These are phyloP conservation scores for Tethea ocularis DNA, from an alignment of 2,888 invertebrate species.

Conservation along the genomic window DNA sequence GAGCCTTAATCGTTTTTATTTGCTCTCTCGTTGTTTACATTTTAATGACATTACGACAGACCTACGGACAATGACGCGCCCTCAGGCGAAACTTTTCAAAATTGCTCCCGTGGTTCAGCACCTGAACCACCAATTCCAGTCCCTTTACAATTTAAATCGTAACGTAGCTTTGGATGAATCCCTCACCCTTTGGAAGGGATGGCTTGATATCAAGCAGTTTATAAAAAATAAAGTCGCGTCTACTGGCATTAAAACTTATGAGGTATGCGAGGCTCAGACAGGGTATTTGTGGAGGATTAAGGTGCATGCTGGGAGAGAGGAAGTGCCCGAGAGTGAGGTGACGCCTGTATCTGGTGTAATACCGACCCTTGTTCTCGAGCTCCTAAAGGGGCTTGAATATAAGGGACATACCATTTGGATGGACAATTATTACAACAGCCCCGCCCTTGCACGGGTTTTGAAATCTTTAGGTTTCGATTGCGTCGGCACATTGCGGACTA, in stretches of 20 bases:
- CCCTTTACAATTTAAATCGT: slow-evolving; percentile 17
- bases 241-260: slow-evolving; percentile 32
- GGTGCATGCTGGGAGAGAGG: not conserved
- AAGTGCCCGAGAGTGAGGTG: not conserved
- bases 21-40: slow-evolving; percentile 23
- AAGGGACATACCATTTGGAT: slow-evolving; percentile 24
- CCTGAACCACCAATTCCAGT: slow-evolving; percentile 13
- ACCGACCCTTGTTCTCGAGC: slow-evolving; percentile 15
- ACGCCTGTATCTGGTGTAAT: slow-evolving; percentile 11
- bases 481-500: slow-evolving; percentile 28
- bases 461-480: slow-evolving; percentile 29
- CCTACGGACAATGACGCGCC: no score
- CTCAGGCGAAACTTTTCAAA: not conserved
- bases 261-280: slow-evolving; percentile 33
- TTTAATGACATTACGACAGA: slow-evolving; percentile 14
- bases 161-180: slow-evolving; percentile 35
- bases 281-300: slow-evolving; percentile 32
- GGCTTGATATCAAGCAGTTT: slow-evolving; percentile 33
- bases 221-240: slow-evolving; percentile 28
- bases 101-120: slow-evolving; percentile 4
- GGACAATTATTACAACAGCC: slow-evolving; percentile 30
- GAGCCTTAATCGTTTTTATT: slow-evolving; percentile 15
- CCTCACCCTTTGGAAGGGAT: slow-evolving; percentile 33
- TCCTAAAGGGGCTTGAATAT: slow-evolving; percentile 20
- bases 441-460: slow-evolving; percentile 24